Conservation (phyloP, 2,113 vertebrate genomes). For the Pterocles orientalis region DNA sequence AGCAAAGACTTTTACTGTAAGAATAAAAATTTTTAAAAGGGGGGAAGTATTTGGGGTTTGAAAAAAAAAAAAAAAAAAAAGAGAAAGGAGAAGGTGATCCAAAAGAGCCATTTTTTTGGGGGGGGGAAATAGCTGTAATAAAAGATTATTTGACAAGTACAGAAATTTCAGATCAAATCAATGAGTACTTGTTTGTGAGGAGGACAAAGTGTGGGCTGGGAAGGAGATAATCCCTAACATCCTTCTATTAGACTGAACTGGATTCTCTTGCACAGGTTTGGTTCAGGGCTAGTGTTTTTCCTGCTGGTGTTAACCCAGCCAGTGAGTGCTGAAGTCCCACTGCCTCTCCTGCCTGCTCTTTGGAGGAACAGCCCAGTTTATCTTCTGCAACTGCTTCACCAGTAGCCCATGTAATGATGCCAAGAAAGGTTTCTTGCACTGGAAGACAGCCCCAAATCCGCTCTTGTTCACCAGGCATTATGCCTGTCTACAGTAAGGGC, state of each 20-base stretch:
- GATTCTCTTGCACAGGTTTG: not conserved
- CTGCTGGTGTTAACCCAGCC: not conserved
- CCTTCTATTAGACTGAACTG: not conserved
- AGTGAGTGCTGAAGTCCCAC: not conserved
- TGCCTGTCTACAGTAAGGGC: not conserved
- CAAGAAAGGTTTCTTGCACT: not conserved
- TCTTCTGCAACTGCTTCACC: not conserved
- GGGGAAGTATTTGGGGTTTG: not conserved
- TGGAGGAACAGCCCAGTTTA: not conserved
- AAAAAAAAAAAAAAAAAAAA: not conserved
- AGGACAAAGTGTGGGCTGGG: not conserved
- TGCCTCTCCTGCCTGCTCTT: not conserved
- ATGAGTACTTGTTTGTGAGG: not conserved
- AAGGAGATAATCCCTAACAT: not conserved
- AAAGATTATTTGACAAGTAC: not conserved
- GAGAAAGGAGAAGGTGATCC: accelerated
- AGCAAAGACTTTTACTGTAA: not conserved
- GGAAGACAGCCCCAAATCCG: not conserved
- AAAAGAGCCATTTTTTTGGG: not conserved
- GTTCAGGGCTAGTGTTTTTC: not conserved
- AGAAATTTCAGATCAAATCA: not conserved
- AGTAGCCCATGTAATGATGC: not conserved
- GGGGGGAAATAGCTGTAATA: not conserved
- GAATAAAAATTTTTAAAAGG: not conserved
- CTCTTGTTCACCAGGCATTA: not conserved